Percentiles rank a stretch among this genome's conserved stretches.
Conservation (phyloP, 2,888 invertebrate species). For the Tetragonula carbonaria region DNA sequence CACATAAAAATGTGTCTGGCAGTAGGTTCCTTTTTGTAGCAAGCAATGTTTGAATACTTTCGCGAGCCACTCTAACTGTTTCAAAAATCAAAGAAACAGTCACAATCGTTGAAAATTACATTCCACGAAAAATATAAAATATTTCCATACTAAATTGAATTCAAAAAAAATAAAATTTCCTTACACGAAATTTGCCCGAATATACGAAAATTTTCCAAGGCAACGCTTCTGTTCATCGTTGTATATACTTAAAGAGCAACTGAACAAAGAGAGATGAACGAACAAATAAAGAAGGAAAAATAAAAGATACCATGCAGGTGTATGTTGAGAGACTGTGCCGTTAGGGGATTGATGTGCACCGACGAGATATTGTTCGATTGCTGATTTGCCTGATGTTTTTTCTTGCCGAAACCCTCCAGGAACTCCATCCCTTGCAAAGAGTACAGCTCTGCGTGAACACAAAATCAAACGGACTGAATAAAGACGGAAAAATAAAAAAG, state of each 20-base stretch:
- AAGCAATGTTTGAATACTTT: too few species aligned
- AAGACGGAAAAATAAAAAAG: neutral
- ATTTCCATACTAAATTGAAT: too few species aligned
- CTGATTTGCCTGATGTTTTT: slow-evolving; percentile 77
- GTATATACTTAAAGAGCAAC: neutral
- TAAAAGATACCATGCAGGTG: slow-evolving; percentile 81
- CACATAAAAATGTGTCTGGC: too few species aligned
- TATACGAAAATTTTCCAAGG: neutral
- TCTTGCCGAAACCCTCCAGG: slow-evolving; percentile 83
- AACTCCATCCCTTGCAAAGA: slow-evolving; percentile 83
- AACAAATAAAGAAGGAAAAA: slow-evolving; percentile 22
- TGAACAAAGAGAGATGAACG: neutral
- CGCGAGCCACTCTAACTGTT: too few species aligned
- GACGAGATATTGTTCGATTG: slow-evolving; percentile 76
- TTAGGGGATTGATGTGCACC: slow-evolving; percentile 79
- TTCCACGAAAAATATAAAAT: too few species aligned
- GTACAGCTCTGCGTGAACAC: slow-evolving; percentile 77
- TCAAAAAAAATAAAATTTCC: too few species aligned
- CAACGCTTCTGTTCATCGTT: neutral
- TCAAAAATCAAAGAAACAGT: too few species aligned
- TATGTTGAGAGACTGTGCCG: slow-evolving; percentile 82
- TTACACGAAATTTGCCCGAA: neutral
- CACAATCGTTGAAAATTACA: neutral
- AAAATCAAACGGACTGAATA: slow-evolving; percentile 60
- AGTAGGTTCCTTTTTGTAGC: too few species aligned